Base-by-base conservation (phyloP, 2,888 invertebrate species). In the Acrobasis consociella region DNA sequence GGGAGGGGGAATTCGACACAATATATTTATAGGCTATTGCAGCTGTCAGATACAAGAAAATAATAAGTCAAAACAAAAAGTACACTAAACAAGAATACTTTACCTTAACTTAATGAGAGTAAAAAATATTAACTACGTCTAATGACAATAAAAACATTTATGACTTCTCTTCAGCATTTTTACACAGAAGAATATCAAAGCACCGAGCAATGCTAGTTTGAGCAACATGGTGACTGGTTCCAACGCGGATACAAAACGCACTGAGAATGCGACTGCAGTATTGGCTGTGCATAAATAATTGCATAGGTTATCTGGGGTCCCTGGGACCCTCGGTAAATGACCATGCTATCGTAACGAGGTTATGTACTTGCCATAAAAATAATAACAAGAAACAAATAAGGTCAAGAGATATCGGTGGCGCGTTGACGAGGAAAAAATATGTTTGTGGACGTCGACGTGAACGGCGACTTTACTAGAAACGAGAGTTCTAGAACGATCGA, bases 191-290 rank as follows among this genome's bases (percentile, higher is more conserved):
- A 89, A 87, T 72, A 88, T 76, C 0, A 91, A 65, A 60, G 75
- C 81, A 72, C 91, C 89, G 52, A 92, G 71, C n/a, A 92, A 65
- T 5, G 85, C 85, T 11, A 92, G 69, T 73, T 92, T 92, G 1
- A 92, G 74, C 70, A 91, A 77, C 91, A 91, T 88, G 16, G 68
- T 80, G 76, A 76, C 76, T 74, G 73, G 56, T 67, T 67, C 10
- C 64, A 64, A 53, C 67, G 65, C 66, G 42, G 60, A 61, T 66
- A 69, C 67, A 71, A 69, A 72, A 67, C 72, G 68, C 70, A 83
- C 82, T 86, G 80, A 68, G 58, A 55, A 61, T 58, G 66, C 51
- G 5, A 46, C n/a, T 46, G 31, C 31, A 64, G 64, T 63, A 68
- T 15, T 62, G 52, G 62, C 52, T 61, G 60, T 63, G 51, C 66